A percentile compares a stretch with the other conserved stretches of the same genome.
Conservation (phyloP, 2,888 invertebrate species). For the Amphipoea oculea region DNA sequence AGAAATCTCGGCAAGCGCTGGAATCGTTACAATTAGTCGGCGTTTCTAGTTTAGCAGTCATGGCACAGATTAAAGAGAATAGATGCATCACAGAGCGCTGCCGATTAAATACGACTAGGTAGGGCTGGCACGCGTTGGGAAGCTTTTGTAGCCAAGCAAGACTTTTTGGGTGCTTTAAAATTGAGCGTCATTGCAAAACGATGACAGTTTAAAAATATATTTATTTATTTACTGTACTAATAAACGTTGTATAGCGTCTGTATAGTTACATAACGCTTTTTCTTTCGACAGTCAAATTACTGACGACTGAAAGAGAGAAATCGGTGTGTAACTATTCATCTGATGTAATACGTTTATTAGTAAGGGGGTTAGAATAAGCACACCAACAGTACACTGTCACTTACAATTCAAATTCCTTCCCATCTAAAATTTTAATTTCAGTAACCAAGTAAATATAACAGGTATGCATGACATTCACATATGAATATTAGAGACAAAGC, state of each 20-base stretch:
- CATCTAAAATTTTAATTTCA: too few relatives aligned
- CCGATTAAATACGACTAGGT: conserved; percentile 73
- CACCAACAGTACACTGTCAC: neutral
- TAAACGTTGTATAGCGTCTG: too few relatives aligned
- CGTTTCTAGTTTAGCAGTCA: conserved; percentile 74
- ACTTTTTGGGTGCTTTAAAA: neutral
- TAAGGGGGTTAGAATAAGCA: neutral
- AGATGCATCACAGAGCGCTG: conserved; percentile 74
- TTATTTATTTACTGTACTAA: neutral
- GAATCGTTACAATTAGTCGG: conserved; percentile 70
- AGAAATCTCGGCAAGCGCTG: conserved; percentile 62
- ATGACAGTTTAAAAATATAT: neutral
- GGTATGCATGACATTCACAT: neutral
- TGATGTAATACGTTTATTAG: too few relatives aligned
- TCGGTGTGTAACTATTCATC: too few relatives aligned
- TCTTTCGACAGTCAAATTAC: too few relatives aligned
- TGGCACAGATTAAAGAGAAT: conserved; percentile 77
- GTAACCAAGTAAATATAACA: neutral
- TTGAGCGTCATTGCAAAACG: neutral
- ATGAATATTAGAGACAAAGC: neutral
- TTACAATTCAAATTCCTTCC: too few relatives aligned
- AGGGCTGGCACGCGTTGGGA: conserved; percentile 68
- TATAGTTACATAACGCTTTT: too few relatives aligned
- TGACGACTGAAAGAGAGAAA: too few relatives aligned
- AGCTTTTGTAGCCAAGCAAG: too few relatives aligned